Base-by-base conservation (phyloP, 2,113 vertebrate genomes). In the Gallinago jamesoni region DNA sequence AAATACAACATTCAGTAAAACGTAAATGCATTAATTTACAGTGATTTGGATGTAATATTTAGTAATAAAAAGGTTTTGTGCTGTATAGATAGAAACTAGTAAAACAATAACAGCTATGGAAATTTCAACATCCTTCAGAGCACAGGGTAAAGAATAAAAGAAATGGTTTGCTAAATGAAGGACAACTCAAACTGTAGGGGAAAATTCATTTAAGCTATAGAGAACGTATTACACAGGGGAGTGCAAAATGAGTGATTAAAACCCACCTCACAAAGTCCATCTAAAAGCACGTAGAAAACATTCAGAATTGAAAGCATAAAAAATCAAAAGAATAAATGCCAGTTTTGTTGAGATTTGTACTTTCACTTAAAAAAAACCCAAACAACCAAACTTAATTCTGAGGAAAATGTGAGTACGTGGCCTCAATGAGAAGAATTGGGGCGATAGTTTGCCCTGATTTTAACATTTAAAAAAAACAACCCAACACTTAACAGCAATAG, bases 41-140 rank as follows among this genome's bases (percentile, higher is more conserved):
- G 4, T 48, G 45, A 76, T 69, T 80, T 83, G 74, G 25, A 28
- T 89, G 19, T 33, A 79, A 31, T 88, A 41, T 83, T 96, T 75
- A 69, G 55, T 60, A 16, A 41, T 90, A 39, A 22, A 90, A 55
- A 59, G 6, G 2, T n/a, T 92, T 96, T 79, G 23, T 56, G 6
- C 9, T 76, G 12, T 72, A 39, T 31, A 57, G 67, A 31, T 39
- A 55, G 50, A 92, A 79, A 91, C 8, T 27, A 75, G 33, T 57
- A 83, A 89, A 68, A 37, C 20, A 70, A 43, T 78, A 88, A 48
- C 18, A 95, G 9, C 60, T 20, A 27, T 9, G 43, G 23, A 73
- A 48, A 86, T 94, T 95, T 93, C 79, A 93, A 43, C 31, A 86
- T 33, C 31, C 23, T 93, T 95, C 60, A 89, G 57, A 95, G 57